Percentiles rank a stretch among this genome's conserved stretches.
phyloP scores from a whole-genome alignment of 1,140 invertebrate genomes.

The Propsilocerus akamusi region DNA sequence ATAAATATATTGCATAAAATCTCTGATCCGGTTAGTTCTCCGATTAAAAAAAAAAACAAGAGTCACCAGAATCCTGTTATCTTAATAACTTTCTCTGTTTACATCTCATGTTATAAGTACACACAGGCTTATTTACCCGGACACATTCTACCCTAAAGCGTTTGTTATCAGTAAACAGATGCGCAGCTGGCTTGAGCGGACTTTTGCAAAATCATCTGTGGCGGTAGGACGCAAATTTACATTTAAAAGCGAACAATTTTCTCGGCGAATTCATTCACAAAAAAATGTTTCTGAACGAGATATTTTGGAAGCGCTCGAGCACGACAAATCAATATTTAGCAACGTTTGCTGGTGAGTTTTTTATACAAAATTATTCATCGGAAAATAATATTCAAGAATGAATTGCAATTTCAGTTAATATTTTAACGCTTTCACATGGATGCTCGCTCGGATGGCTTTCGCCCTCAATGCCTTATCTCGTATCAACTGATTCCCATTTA shows the following conservation, averaged over 20 bases:
- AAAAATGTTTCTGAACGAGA: neutral
- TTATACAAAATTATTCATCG: too few relatives aligned
- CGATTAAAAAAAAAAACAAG: too few relatives aligned
- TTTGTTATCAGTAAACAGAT: too few relatives aligned
- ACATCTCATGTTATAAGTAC: too few relatives aligned
- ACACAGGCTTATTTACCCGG: too few relatives aligned
- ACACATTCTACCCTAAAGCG: too few relatives aligned
- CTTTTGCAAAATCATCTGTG: too few relatives aligned
- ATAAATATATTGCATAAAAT: too few relatives aligned
- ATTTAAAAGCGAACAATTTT: neutral
- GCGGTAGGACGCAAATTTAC: neutral
- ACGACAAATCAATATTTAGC: neutral
- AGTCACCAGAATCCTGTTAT: too few relatives aligned
- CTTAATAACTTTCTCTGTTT: too few relatives aligned
- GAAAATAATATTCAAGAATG: neutral
- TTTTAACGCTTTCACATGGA: conserved; percentile 17
- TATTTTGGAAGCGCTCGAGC: neutral
- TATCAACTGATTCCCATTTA: conserved; percentile 10
- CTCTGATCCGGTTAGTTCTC: too few relatives aligned
- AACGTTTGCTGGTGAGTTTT: neutral
- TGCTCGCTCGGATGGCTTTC: conserved; percentile 18
- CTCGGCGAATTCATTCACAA: neutral
- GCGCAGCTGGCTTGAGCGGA: too few relatives aligned
- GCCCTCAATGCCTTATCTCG: conserved; percentile 13
- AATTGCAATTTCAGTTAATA: conserved; percentile 12